Evolutionary conservation across 2,113 vertebrate genomes (phyloP).

Genomic region (Scomber scombrus): DNA sequence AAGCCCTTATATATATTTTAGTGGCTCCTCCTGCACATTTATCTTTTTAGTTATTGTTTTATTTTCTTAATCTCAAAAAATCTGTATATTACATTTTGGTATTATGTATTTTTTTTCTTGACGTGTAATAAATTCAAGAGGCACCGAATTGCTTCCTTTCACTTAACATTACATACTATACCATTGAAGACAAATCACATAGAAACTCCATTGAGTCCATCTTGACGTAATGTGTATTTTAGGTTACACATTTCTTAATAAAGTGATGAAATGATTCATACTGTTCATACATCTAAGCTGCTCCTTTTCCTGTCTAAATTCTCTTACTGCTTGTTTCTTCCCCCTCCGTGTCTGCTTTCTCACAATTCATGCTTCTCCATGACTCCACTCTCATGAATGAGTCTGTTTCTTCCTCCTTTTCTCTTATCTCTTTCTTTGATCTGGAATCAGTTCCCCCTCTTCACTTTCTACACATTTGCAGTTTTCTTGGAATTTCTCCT

Average conservation of each 20-base stretch:
- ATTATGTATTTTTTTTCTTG: too few species aligned
- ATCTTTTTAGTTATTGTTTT: too few species aligned
- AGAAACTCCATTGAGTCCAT: too few species aligned
- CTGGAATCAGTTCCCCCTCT: not conserved
- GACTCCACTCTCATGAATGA: not conserved
- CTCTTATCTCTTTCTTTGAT: constrained; percentile 4
- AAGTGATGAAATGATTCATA: not conserved
- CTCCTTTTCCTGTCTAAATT: constrained; percentile 13
- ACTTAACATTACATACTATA: not conserved
- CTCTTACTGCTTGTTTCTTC: not conserved
- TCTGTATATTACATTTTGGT: too few species aligned
- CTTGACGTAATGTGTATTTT: too few species aligned
- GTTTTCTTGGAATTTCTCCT: not conserved
- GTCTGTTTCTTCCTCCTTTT: not conserved
- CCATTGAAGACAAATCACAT: not conserved
- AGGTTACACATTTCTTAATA: not conserved
- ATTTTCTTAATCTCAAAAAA: too few species aligned
- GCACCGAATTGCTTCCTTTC: not conserved
- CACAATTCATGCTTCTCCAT: not conserved
- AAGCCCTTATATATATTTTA: too few species aligned
- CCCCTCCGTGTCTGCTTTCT: not conserved
- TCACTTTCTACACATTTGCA: constrained; percentile 13
- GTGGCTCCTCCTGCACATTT: too few species aligned
- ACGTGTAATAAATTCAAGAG: too few species aligned
- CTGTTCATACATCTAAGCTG: not conserved